phyloP scores from a whole-genome alignment of 2,113 vertebrate species.

The Vulpes ferrilata region DNA sequence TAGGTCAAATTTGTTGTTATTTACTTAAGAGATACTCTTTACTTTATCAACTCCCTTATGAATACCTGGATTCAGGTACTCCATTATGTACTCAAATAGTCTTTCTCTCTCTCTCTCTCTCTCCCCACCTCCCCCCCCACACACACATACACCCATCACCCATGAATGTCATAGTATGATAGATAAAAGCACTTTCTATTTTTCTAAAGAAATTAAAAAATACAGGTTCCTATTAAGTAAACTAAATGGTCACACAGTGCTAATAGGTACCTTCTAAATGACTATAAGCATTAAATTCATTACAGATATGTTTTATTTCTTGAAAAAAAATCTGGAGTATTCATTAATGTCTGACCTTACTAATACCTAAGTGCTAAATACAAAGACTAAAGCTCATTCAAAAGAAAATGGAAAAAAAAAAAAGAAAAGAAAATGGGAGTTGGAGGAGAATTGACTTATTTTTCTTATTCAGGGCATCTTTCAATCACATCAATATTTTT shows the following conservation, averaged over 20 bases:
- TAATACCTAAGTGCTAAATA: not conserved
- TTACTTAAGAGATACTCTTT: constrained; percentile 3
- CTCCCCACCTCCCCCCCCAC: not conserved
- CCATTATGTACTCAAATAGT: constrained; percentile 13
- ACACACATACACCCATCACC: not conserved
- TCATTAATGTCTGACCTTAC: constrained; percentile 24
- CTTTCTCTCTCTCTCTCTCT: not conserved
- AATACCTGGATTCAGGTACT: not conserved
- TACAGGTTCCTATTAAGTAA: not conserved
- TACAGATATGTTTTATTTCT: constrained; percentile 31
- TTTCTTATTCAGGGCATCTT: constrained; percentile 10
- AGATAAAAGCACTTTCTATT: not conserved
- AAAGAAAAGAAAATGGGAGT: not conserved
- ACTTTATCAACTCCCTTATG: not conserved
- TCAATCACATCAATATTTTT: constrained; percentile 32
- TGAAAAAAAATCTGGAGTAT: not conserved
- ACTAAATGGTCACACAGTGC: not conserved
- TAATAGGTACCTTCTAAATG: not conserved
- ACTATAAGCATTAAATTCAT: constrained; percentile 13
- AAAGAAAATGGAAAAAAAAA: not conserved
- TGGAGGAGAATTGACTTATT: not conserved
- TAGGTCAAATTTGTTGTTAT: not conserved
- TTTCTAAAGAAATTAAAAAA: constrained; percentile 45
- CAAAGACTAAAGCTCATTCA: not conserved
- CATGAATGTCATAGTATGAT: not conserved